Evolutionary conservation across 2,797 vertebrate genomes (phyloP).

Genomic region (Spinus pinus): DNA sequence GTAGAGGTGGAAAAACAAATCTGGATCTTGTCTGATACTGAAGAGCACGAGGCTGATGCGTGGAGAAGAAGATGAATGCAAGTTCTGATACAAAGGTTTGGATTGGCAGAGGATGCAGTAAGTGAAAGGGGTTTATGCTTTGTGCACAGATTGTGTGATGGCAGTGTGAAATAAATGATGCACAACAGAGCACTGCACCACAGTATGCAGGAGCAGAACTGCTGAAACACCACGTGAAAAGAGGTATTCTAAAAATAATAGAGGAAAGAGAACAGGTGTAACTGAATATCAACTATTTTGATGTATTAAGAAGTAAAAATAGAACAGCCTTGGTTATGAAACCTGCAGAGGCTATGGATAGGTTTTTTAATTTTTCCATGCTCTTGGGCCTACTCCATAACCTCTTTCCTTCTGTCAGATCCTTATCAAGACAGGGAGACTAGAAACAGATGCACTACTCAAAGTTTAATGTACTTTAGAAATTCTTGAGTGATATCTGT

Average conservation of each 20-base stretch:
- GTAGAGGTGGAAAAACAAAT: neutral
- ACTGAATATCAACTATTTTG: neutral
- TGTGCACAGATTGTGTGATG: neutral
- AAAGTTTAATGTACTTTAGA: neutral
- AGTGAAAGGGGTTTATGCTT: neutral
- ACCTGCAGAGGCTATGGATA: neutral
- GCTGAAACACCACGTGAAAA: neutral
- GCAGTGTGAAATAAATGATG: neutral
- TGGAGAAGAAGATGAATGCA: neutral
- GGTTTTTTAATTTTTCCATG: neutral
- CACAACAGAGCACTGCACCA: neutral
- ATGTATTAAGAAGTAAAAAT: neutral
- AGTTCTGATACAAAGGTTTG: neutral
- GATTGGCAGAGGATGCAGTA: neutral
- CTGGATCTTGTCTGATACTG: neutral
- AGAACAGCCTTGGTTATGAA: neutral
- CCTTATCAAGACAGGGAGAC: neutral
- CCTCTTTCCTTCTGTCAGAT: neutral
- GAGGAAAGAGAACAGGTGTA: neutral
- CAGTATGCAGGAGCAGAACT: neutral
- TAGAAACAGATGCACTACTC: neutral
- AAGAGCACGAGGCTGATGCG: neutral
- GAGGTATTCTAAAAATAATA: neutral
- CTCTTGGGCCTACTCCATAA: neutral
- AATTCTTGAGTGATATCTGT: neutral